Base-by-base conservation (phyloP, 2,797 vertebrate genomes). In the Petrocephalus sullivani region DNA sequence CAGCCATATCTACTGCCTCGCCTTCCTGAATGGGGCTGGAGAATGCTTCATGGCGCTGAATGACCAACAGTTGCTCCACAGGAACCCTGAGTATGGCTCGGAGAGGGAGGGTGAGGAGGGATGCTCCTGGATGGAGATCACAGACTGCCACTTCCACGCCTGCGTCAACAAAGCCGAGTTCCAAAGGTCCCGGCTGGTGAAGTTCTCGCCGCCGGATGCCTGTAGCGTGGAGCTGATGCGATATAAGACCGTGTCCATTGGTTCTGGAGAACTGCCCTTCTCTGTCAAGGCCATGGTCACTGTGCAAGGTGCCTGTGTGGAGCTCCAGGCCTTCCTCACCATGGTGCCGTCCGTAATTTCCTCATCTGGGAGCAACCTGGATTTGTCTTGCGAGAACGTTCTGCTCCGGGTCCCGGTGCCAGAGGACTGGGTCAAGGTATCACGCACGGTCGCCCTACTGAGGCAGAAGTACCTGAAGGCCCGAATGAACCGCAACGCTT, bases 1-100 rank as follows among this genome's bases (percentile, higher is more conserved):
- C 90, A 99, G 97, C 0, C 97, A 96, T 19, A 89, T 99, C 88
- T 96, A 96, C 92, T 98, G 97, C 91, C 94, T 99, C 60, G 96
- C 97, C 28, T 99, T 99, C 91, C 93, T 99, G 88, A 98, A 97
- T 0, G 96, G 96, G 49, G 90, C 93, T 0, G 91, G 91, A 0
- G 97, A 98, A 64, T 99, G 98, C 93, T 99, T 99, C 89, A 94
- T 99, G 16, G 97, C 97, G 9, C 94, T 99, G 49, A 99, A 99
- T 0, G 98, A 99, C 88, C 91, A 96, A 9, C 95, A 96, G 8
- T 94, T 99, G 83, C 95, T 96, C 87, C 97, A 93, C 83, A 95
- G 87, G 58, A 92, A 97, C 0, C 93, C 96, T 8, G 92, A 91
- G 60, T 97, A 97, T 23, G 96, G 96, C 1, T 96, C 96, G 1